phyloP scores from a whole-genome alignment of 1,140 invertebrate species.

The Stegodyphus mimosarum region DNA sequence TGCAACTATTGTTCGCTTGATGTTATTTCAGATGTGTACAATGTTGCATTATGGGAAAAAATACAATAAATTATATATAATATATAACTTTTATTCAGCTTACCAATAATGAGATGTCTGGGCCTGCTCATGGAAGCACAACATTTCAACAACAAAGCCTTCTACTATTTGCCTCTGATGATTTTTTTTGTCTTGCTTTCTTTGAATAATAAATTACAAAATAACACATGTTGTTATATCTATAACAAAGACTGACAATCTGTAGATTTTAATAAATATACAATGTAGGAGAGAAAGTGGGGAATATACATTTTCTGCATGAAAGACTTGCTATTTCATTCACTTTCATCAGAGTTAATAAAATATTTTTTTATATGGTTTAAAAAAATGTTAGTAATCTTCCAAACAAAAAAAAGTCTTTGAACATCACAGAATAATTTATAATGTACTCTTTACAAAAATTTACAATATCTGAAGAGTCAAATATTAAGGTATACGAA shows the following conservation, averaged over 20 bases:
- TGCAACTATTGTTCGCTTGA: too few relatives aligned
- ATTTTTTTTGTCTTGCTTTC: neutral
- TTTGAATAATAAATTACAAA: neutral
- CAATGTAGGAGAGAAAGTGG: neutral
- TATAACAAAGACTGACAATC: neutral
- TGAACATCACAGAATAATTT: too few relatives aligned
- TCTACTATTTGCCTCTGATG: slow-evolving; percentile 20
- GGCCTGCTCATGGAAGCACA: slow-evolving; percentile 49
- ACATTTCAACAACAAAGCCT: slow-evolving; percentile 56
- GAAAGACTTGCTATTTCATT: neutral
- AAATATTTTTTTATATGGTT: too few relatives aligned
- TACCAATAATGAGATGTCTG: slow-evolving; percentile 49
- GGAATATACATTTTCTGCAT: neutral
- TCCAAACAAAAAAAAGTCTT: too few relatives aligned
- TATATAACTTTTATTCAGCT: slow-evolving; percentile 58
- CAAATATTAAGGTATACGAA: too few relatives aligned
- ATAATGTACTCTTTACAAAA: too few relatives aligned
- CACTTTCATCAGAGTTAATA: too few relatives aligned
- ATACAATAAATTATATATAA: slow-evolving; percentile 48
- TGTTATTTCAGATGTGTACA: too few relatives aligned
- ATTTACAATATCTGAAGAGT: too few relatives aligned
- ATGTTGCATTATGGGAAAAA: too few relatives aligned
- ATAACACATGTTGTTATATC: neutral
- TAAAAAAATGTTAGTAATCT: too few relatives aligned
- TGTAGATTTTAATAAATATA: neutral